These are phyloP conservation scores for Heterochromis multidens DNA, from an alignment of 2,113 vertebrate species.

Conservation along the genomic window DNA sequence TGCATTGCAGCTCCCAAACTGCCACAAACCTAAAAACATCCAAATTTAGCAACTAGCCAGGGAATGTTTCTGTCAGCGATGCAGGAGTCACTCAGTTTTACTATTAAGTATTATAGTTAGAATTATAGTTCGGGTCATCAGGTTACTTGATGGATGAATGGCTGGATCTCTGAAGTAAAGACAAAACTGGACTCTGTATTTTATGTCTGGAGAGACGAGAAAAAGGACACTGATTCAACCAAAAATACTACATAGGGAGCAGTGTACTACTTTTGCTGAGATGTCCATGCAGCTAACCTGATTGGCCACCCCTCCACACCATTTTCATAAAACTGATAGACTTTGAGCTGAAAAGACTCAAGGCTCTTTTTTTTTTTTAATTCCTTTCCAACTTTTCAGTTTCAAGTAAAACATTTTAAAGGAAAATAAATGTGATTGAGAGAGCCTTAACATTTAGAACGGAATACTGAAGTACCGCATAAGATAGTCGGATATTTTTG, in stretches of 20 bases:
- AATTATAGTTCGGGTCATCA: neutral
- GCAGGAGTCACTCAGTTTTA: neutral
- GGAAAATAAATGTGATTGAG: neutral
- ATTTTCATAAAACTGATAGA: neutral
- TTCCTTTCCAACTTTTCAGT: neutral
- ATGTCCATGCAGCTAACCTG: neutral
- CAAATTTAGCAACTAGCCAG: neutral
- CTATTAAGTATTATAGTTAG: neutral
- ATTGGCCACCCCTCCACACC: neutral
- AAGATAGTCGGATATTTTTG: conserved; percentile 11
- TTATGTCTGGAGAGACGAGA: neutral
- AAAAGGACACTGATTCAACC: neutral
- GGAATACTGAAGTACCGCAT: conserved; percentile 32
- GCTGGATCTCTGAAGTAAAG: neutral
- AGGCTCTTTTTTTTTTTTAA: neutral
- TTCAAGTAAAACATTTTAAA: neutral
- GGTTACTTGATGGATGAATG: neutral
- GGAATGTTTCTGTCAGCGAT: neutral
- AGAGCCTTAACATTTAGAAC: neutral
- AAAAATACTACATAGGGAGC: neutral
- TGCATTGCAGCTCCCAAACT: neutral
- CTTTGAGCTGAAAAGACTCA: neutral
- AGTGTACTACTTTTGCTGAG: neutral
- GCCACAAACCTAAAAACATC: neutral
- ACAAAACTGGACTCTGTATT: neutral